Base-by-base conservation (phyloP, 1,140 invertebrate species). In the Holcopasites calliopsidis region DNA sequence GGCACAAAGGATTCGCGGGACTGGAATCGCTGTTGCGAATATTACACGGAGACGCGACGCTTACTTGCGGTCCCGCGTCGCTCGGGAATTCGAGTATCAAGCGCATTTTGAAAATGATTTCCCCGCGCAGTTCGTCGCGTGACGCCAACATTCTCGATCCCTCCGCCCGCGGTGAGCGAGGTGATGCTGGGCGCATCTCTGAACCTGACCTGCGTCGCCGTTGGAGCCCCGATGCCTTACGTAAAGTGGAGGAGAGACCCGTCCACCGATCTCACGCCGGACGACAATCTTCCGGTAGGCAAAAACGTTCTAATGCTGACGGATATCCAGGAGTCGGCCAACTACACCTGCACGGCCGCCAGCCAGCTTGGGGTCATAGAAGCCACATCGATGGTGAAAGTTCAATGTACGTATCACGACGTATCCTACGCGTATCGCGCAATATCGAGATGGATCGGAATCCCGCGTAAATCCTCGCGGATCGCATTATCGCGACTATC, bases 331-430 rank as follows among this genome's bases (percentile, higher is more conserved):
- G 96, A 98, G 87, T 97, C 97, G 0, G 97, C 96, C 8, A 99
- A 99, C 91, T 99, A 98, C 92, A 99, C 98, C 0, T 99, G 98
- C 89, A 95, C 98, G 44, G 98, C 98, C 0, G 95, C 96, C n/a
- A 98, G 97, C 77, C 97, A 97, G 4, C 93, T 99, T 21, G 98
- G 98, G 18, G 95, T 96, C 82, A 98, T 99, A 61, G 97, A 99
- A 86, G 92, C 95, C 7, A 94, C 94, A 0, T 95, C 97, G 18
- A 93, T 96, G 81, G 97, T 99, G 74, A 97, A 97, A 94, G 98
- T 99, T 70, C 97, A 98, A 94, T 97, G 97, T 98, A 92, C 96
- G 96, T 76, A 66, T 60, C 18, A 1, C 21, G 21, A 33, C 10
- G 3, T 23, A 38, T 47, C 21, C 5, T 47, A 23, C 44, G 3